Evolutionary conservation across 1,140 invertebrate species (phyloP).

Genomic region (Eumaeus atala): DNA sequence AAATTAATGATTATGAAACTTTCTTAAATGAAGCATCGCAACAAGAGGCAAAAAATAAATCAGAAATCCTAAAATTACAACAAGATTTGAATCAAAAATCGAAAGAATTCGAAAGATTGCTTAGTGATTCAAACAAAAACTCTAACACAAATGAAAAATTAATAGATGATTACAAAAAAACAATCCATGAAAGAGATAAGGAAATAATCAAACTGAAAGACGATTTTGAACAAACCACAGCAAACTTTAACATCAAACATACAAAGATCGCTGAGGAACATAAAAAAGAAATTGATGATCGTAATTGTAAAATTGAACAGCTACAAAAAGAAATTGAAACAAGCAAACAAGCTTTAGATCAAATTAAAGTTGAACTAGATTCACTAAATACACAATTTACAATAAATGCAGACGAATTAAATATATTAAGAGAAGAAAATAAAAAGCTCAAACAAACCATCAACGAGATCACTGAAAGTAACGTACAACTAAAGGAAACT

Average conservation of each 20-base stretch:
- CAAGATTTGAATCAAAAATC: conserved; percentile 53
- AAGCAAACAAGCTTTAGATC: conserved; percentile 65
- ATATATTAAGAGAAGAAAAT: conserved; percentile 59
- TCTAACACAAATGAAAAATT: conserved; percentile 53
- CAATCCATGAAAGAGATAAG: conserved; percentile 63
- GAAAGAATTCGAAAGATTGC: conserved; percentile 61
- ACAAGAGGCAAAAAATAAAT: conserved; percentile 58
- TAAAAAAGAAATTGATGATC: conserved; percentile 65
- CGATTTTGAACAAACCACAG: conserved; percentile 60
- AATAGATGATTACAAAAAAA: conserved; percentile 61
- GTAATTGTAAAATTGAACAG: conserved; percentile 64
- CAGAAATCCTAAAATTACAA: conserved; percentile 59
- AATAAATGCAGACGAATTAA: conserved; percentile 59
- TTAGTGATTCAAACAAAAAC: conserved; percentile 40
- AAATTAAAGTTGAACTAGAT: conserved; percentile 64
- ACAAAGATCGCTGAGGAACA: conserved; percentile 66
- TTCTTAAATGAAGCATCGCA: conserved; percentile 60
- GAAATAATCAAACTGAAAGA: conserved; percentile 66
- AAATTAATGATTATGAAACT: conserved; percentile 66
- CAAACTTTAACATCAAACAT: conserved; percentile 63
- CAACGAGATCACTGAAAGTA: conserved; percentile 50
- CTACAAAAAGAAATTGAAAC: conserved; percentile 70
- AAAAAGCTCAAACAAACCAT: conserved; percentile 55
- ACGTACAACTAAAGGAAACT: conserved; percentile 50
- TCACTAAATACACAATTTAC: conserved; percentile 55